Base-by-base conservation (phyloP, 2,113 vertebrate genomes). In the Sakesphorus luctuosus region DNA sequence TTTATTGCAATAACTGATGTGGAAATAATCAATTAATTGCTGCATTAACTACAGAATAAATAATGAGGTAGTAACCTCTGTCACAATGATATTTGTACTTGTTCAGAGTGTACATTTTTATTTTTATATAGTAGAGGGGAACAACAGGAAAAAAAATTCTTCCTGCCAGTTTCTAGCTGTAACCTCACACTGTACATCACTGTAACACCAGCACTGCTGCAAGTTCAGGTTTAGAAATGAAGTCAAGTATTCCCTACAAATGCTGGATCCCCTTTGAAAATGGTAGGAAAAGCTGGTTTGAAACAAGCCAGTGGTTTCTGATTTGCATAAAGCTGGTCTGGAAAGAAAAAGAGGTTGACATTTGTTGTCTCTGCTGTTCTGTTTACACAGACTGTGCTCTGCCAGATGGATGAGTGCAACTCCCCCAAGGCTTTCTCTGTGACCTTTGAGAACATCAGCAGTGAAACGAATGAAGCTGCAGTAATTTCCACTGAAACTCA, bases 121-220 rank as follows among this genome's bases (percentile, higher is more conserved):
- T 52, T 71, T 50, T 72, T 55, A 24, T 21, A 4, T 33, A 65
- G 49, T 13, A 23, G 52, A 69, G 11, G 23, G 12, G 15, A 86
- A 15, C 36, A 72, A n/a, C 40, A 74, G 40, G 46, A 52, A 56
- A 55, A 55, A 55, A 76, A 36, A 8, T 3, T 2, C 21, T 38
- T 56, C 53, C 25, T 79, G 46, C 28, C 20, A 58, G 17, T 63
- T 13, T 2, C 21, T 53, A 35, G 18, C 46, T 85, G 40, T 65
- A 2, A 44, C 23, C 43, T 81, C 53, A n/a, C 10, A 2, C 49
- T 29, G 4, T 18, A 21, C 13, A 5, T 13, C 10, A 35, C 47
- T 0, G 0, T 50, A 49, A 35, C 29, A 38, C 13, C 17, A 53
- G 31, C 18, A 9, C 19, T 15, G 19, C 1, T 66, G 47, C 11